Base-by-base conservation (phyloP, 2,888 invertebrate genomes). In the Holacanthella duospinosa region DNA sequence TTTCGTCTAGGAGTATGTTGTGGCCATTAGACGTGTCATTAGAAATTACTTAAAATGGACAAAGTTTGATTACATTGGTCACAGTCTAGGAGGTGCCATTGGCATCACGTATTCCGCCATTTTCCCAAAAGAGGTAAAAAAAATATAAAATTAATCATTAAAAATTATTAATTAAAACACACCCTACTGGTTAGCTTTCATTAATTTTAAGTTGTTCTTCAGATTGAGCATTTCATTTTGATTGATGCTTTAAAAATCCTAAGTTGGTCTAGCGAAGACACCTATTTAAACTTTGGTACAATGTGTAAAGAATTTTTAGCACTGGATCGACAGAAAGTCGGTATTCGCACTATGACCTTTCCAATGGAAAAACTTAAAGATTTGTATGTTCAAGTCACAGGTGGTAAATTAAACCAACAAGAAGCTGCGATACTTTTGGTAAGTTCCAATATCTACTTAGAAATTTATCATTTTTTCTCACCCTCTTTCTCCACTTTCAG, bases 81-180 rank as follows among this genome's bases (percentile, higher is more conserved):
- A 80, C 61, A 79, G 79, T 73, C 77, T 82, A 72, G 84, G 84
- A 1, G 82, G 79, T 1, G 79, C 79, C 55, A 61, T 80, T 43
- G 78, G 77, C 2, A 63, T 66, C 4, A 57, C 66, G 19, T 71
- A 68, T 59, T 59, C 71, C 1, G 64, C 68, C 1, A 25, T 70
- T 12, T 71, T 55, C 55, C 66, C 69, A 16, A 27, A 58, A 12
- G 56, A 68, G 53, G 70, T 68, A 65, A 36, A 36, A 6, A 12
- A 36, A 4, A n/a, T 21, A 16, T 48, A 4, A 48, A n/a, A 16
- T 48, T 21, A 16, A n/a, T n/a, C n/a, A n/a, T n/a, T n/a, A n/a
- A n/a, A n/a, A n/a, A n/a, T n/a, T n/a, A n/a, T n/a, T n/a, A n/a
- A n/a, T n/a, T n/a, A n/a, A n/a, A n/a, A n/a, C n/a, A n/a, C n/a